phyloP scores from a whole-genome alignment of 2,888 invertebrate species.

The Idaea biselata region DNA sequence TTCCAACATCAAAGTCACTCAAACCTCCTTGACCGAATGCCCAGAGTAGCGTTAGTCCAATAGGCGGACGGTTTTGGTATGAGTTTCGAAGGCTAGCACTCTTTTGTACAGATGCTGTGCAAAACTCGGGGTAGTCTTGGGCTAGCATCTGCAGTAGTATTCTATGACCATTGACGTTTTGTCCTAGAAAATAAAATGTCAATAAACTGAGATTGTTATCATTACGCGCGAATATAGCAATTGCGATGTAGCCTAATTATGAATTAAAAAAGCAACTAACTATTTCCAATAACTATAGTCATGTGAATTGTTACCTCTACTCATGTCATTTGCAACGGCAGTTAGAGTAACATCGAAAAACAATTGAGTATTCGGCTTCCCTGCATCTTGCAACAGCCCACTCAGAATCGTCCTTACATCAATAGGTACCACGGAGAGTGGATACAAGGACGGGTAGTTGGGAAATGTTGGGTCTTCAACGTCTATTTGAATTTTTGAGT shows the following conservation, averaged over 20 bases:
- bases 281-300: no score
- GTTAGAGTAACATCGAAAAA: conserved; percentile 87
- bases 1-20: conserved; percentile 82
- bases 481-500: conserved; percentile 82
- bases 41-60: conserved; percentile 88
- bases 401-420: conserved; percentile 67
- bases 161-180: conserved; percentile 84
- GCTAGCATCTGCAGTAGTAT: conserved; percentile 86
- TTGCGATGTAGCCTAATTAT: no score
- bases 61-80: conserved; percentile 87
- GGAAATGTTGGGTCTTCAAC: conserved; percentile 82
- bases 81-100: conserved; percentile 84
- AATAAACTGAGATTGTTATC: no score
- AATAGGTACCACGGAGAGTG: conserved; percentile 74
- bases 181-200: conserved; percentile 48
- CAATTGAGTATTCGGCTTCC: conserved; percentile 82
- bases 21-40: conserved; percentile 87
- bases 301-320: conserved; percentile 74
- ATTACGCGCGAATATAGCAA: no score
- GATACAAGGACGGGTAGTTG: conserved; percentile 78
- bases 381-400: conserved; percentile 80
- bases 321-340: conserved; percentile 86
- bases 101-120: conserved; percentile 82
- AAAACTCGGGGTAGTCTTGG: conserved; percentile 83
- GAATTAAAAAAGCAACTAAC: no score